These are phyloP conservation scores for Psammodynastes pulverulentus DNA, from an alignment of 2,113 vertebrate genomes.

Conservation along the genomic window DNA sequence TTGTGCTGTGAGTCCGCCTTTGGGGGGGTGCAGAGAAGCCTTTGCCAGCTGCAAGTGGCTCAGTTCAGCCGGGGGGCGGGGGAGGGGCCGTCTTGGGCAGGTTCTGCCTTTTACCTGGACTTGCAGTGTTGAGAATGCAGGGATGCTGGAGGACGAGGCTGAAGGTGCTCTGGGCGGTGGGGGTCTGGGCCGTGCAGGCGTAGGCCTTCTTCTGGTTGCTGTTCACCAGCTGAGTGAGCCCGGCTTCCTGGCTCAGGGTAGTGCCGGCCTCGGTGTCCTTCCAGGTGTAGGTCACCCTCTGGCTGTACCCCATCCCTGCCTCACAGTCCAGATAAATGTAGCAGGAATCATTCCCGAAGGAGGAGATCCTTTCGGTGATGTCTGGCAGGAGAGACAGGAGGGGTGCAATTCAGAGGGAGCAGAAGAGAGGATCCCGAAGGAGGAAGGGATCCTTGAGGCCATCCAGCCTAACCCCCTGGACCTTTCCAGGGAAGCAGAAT, in stretches of 20 bases:
- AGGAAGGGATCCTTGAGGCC: background rate
- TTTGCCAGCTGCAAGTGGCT: background rate
- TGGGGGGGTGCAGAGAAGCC: background rate
- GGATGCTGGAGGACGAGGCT: background rate
- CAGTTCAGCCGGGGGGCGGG: background rate
- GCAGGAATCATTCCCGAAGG: background rate
- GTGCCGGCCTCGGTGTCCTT: background rate
- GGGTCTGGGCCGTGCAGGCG: background rate
- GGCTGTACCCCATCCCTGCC: accelerated
- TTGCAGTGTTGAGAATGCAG: accelerated
- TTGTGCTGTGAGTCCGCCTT: background rate
- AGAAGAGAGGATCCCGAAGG: background rate
- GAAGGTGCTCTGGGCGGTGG: accelerated
- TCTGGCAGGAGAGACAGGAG: background rate
- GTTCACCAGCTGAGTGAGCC: background rate
- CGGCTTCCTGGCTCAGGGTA: accelerated
- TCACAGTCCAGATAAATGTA: background rate
- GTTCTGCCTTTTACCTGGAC: background rate
- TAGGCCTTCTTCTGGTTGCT: background rate
- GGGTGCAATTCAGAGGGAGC: background rate
- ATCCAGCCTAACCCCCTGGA: background rate
- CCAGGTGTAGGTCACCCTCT: background rate
- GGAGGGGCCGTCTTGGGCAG: accelerated
- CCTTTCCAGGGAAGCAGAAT: background rate
- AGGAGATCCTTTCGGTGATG: accelerated